Conservation (phyloP, 2,113 vertebrate species). For the Atractosteus spatula region DNA sequence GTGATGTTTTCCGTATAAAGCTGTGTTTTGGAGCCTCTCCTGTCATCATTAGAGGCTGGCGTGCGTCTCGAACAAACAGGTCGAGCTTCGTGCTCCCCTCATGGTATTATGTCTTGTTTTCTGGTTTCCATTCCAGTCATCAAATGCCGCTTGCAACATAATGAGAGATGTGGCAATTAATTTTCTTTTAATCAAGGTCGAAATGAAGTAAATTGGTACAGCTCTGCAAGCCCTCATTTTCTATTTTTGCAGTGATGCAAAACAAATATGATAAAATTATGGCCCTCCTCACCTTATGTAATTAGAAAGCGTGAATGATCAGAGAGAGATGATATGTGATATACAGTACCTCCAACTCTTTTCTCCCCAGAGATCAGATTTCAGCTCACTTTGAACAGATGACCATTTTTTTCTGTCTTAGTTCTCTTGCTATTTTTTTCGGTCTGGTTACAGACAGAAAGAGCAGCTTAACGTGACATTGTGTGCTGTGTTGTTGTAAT, state of each 20-base stretch:
- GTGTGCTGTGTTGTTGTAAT: conserved; percentile 73
- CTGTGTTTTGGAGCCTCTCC: conserved; percentile 41
- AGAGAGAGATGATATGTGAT: conserved; percentile 83
- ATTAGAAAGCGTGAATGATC: conserved; percentile 99
- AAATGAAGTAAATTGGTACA: conserved; percentile 98
- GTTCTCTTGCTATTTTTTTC: conserved; percentile 53
- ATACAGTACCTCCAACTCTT: conserved; percentile 60
- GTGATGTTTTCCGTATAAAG: conserved; percentile 46
- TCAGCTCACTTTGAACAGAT: conserved; percentile 71
- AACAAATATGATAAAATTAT: conserved; percentile 99
- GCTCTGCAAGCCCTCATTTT: conserved; percentile 97
- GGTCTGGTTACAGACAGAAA: conserved; percentile 65
- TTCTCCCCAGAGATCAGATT: conserved; percentile 67
- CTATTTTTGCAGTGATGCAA: conserved; percentile 99
- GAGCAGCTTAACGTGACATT: conserved; percentile 72
- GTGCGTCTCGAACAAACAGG: conserved; percentile 54
- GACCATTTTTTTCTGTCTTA: conserved; percentile 67
- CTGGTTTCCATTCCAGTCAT: conserved; percentile 76
- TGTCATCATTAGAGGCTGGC: conserved; percentile 57
- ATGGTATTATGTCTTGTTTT: conserved; percentile 58
- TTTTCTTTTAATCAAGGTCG: conserved; percentile 99
- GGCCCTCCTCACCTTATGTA: conserved; percentile 99
- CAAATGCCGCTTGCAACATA: conserved; percentile 91
- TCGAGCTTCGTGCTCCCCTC: conserved; percentile 50
- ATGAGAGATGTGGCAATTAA: conserved; percentile 99